Base-by-base conservation (phyloP, 2,888 invertebrate species). In the Blera fallax region DNA sequence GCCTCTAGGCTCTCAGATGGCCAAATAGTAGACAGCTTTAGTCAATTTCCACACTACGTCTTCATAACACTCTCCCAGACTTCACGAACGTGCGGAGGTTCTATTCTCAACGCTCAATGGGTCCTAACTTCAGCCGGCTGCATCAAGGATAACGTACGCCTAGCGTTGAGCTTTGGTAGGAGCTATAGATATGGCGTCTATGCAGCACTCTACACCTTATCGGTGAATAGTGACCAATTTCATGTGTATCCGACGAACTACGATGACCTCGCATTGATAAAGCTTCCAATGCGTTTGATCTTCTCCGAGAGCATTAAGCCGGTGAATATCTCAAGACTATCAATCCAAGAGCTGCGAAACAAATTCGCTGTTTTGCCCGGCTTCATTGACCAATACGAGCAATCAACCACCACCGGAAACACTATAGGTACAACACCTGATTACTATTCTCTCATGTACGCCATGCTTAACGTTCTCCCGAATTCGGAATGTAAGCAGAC, bases 31-130 rank as follows among this genome's bases (percentile, higher is more conserved):
- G 79, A 87, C 34, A 76, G 29, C 8, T 34, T 87, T 10, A 40
- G 72, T 14, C 72, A 70, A 45, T 87, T 87, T 18, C 87, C 87
- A 0, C 85, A 87, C 69, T 76, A 87, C 16, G 87, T 85, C 16
- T 74, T 56, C 16, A 72, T 82, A 7, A n/a, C 43, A 10, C 54
- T 58, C 0, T 40, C 10, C 4, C 2, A 21, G 3, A n/a, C 43
- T 5, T 11, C 6, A 2, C 45, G 18, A 8, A 62, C 40, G n/a
- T 87, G 87, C 37, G 73, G 78, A 6, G 87, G 87, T 16, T 78
- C 81, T 11, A 84, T 87, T 0, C 72, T 87, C 3, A 69, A 60
- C n/a, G 34, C 43, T 24, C 74, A 72, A 8, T 87, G 87, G 87
- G 50, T 87, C 1, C 2, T 87, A 2, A 85, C 87, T 14, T 81